phyloP scores from a whole-genome alignment of 2,113 vertebrate species.

The Phalacrocorax brasilianus region DNA sequence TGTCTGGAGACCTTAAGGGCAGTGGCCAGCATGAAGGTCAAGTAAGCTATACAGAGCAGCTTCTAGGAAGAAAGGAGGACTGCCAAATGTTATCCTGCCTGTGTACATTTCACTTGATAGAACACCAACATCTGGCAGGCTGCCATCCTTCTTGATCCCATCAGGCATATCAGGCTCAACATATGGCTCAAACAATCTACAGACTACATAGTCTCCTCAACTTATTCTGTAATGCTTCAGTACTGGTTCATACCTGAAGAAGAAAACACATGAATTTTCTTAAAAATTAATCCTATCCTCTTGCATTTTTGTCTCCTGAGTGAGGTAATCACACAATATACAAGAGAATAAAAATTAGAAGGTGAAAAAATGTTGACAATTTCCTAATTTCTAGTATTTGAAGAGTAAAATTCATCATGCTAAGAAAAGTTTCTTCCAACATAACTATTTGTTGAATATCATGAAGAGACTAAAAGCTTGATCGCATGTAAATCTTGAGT shows the following conservation, averaged over 20 bases:
- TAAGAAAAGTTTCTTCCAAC: not conserved
- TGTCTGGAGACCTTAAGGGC: not conserved
- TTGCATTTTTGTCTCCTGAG: not conserved
- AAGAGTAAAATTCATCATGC: not conserved
- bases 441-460: not conserved
- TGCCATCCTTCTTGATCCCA: not conserved
- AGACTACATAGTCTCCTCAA: not conserved
- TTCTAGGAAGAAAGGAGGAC: not conserved
- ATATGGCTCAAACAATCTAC: not conserved
- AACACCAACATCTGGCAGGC: not conserved
- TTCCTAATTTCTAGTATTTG: not conserved
- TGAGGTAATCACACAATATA: not conserved
- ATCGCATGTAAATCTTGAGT: not conserved
- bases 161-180: not conserved
- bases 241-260: not conserved
- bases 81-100: not conserved
- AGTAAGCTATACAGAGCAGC: not conserved
- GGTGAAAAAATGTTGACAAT: not conserved
- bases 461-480: not conserved
- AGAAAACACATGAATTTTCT: not conserved
- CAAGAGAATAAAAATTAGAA: not conserved
- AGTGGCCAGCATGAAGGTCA: not conserved
- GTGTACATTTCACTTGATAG: not conserved
- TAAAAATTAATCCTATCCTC: not conserved
- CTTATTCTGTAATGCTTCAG: not conserved